Base-by-base conservation (phyloP, 2,113 vertebrate species). In the Harpagus bidentatus region DNA sequence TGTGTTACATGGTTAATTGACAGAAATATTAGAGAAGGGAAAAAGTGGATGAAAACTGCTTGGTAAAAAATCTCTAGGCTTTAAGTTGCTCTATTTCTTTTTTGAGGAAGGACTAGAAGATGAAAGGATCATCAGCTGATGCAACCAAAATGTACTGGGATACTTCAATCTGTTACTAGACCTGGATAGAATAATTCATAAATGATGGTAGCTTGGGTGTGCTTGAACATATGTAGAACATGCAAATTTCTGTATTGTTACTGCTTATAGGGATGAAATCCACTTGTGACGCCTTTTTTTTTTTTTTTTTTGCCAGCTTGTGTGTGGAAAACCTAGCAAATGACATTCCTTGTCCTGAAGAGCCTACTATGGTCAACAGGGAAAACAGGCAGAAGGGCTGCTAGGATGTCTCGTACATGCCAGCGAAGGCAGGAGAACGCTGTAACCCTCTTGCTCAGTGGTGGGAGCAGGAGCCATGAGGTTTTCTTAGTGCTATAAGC, bases 351-450 rank as follows among this genome's bases (percentile, higher is more conserved):
- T 83, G 22, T n/a, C 42, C 65, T 19, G 25, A 45, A 25, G 42
- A 22, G 6, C 3, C 15, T 22, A 10, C 1, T 3, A 0, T 19
- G 34, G 16, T 10, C 32, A 61, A 12, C 7, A 36, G 32, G 72
- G 14, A 25, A 17, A 17, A 7, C 3, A 11, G 62, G 36, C 45
- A 38, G 40, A 10, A 29, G 16, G 15, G 2, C 18, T 16, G 7
- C 32, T 42, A 36, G 31, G 43, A 6, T 50, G 47, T 5, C 53
- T 16, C 0, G 1, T 34, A 9, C 3, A 0, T 13, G n/a, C 23
- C 47, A 26, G 59, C 4, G 7, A 56, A 79, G 42, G 65, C 71
- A 85, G 61, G 71, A 55, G 53, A n/a, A 69, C 21, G 18, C 45
- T 67, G 11, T 13, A 42, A 56, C 25, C 67, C 40, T 2, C 16